phyloP scores from a whole-genome alignment of 2,113 vertebrate genomes.

The Cololabis saira region DNA sequence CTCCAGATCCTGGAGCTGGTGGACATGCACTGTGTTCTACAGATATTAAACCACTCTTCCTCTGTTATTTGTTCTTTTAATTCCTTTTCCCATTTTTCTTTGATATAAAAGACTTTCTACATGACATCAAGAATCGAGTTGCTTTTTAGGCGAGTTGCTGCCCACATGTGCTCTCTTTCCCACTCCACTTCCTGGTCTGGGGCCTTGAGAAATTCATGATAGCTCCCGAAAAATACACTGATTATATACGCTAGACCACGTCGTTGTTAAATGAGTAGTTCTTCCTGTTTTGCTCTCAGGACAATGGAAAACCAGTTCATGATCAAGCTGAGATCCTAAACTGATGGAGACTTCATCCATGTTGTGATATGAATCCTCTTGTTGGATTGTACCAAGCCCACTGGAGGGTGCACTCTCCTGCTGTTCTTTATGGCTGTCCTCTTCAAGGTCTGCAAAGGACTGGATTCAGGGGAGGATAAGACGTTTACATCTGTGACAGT shows the following conservation, averaged over 20 bases:
- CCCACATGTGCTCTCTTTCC: constrained; percentile 54
- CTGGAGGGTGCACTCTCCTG: constrained; percentile 52
- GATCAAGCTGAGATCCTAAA: constrained; percentile 74
- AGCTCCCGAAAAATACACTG: constrained; percentile 89
- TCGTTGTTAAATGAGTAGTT: constrained; percentile 92
- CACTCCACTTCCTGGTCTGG: constrained; percentile 55
- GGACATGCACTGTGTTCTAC: too few relatives aligned
- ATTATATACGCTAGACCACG: constrained; percentile 90
- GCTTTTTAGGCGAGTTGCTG: constrained; percentile 3
- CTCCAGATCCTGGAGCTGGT: too few relatives aligned
- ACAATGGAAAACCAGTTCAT: constrained; percentile 65
- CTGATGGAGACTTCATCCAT: constrained; percentile 80
- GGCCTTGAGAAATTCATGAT: constrained; percentile 79
- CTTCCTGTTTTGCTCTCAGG: constrained; percentile 77
- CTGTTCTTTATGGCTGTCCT: constrained; percentile 21
- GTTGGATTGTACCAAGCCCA: constrained; percentile 31
- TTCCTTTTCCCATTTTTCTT: too few relatives aligned
- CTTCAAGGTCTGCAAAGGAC: constrained; percentile 76
- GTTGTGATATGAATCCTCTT: too few relatives aligned
- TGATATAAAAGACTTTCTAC: too few relatives aligned
- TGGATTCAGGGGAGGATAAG: constrained; percentile 88
- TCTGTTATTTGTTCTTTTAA: too few relatives aligned
- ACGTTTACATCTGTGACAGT: constrained; percentile 91
- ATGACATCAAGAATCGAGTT: too few relatives aligned
- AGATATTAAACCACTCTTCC: too few relatives aligned